These are phyloP conservation scores for Pristionchus entomophagus DNA, from an alignment of 2,888 invertebrate species.

Conservation along the genomic window DNA sequence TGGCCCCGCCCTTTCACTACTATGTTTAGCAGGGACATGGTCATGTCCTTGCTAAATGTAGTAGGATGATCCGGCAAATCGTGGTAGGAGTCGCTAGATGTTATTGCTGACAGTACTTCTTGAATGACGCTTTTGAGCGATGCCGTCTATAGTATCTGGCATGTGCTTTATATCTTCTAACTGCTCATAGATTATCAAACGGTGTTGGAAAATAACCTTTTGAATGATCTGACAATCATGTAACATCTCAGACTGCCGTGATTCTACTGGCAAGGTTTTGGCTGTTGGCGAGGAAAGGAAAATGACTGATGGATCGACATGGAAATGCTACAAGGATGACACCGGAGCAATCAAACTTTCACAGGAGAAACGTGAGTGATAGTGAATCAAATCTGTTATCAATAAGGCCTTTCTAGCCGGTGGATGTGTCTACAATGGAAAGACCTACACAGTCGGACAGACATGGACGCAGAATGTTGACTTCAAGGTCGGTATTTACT, in stretches of 20 bases:
- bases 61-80: too few species aligned
- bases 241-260: constrained; percentile 43
- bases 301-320: constrained; percentile 31
- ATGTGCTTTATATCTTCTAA: too few species aligned
- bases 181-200: too few species aligned
- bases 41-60: too few species aligned
- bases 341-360: constrained; percentile 7
- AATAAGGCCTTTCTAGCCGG: neutral
- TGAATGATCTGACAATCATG: too few species aligned
- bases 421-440: constrained; percentile 38
- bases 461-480: constrained; percentile 26
- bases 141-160: too few species aligned
- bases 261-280: neutral
- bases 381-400: neutral
- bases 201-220: too few species aligned
- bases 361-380: constrained; percentile 21
- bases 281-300: neutral
- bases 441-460: constrained; percentile 10
- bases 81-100: too few species aligned
- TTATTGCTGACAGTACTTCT: too few species aligned
- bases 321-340: constrained; percentile 27
- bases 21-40: too few species aligned
- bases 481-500: constrained; percentile 6
- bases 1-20: too few species aligned
- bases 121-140: too few species aligned